Conservation (phyloP, 2,797 vertebrate genomes). For the Poecile montanus region DNA sequence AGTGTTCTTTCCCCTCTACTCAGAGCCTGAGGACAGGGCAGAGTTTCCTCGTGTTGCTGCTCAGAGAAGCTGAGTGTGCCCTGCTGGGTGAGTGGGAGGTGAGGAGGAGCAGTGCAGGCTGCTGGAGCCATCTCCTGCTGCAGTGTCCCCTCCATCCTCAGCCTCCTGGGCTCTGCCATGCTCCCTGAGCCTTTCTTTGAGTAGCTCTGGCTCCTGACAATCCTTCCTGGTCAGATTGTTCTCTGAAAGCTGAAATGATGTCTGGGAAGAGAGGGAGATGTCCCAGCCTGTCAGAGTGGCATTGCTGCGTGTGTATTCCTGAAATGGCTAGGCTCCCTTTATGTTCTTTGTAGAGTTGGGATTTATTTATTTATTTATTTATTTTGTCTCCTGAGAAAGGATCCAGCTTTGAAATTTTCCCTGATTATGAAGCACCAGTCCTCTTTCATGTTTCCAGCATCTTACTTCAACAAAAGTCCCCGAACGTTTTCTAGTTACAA, state of each 20-base stretch:
- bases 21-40: not conserved
- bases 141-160: not conserved
- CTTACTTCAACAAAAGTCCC: not conserved
- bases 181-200: not conserved
- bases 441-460: not conserved
- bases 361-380: not conserved
- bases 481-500: conserved; percentile 7
- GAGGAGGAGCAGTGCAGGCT: not conserved
- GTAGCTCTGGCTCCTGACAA: not conserved
- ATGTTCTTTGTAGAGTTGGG: not conserved
- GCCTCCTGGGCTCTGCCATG: rapidly evolving
- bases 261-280: not conserved
- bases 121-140: not conserved
- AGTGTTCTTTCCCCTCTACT: not conserved
- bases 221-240: not conserved
- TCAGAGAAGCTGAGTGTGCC: not conserved
- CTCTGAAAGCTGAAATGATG: not conserved
- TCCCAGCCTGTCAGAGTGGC: not conserved
- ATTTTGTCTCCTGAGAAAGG: not conserved
- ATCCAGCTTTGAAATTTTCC: not conserved
- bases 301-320: not conserved
- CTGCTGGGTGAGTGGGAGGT: not conserved
- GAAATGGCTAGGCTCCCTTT: not conserved
- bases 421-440: not conserved
- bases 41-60: not conserved